Conservation (phyloP, 2,888 invertebrate species). For the Emesis castigata region DNA sequence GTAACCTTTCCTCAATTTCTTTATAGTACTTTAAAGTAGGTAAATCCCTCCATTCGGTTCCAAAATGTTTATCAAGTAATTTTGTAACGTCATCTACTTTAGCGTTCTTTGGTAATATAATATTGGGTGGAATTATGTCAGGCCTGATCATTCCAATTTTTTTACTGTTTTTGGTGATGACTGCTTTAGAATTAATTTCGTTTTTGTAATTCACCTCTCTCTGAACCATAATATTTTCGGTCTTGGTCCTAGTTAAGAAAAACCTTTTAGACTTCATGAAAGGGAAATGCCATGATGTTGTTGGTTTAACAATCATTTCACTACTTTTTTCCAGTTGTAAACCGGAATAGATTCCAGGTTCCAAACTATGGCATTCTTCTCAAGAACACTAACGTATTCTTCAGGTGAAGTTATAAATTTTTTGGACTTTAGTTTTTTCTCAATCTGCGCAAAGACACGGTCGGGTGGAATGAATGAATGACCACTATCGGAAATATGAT, state of each 20-base stretch:
- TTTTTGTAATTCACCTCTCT: too few species aligned
- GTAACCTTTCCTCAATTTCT: too few species aligned
- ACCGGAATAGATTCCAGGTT: background rate
- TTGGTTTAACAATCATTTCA: background rate
- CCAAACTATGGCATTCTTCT: background rate
- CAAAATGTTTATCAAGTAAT: too few species aligned
- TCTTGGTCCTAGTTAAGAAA: background rate
- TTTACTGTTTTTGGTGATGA: too few species aligned
- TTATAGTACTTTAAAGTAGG: too few species aligned
- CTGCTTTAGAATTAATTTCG: too few species aligned
- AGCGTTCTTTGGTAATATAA: too few species aligned
- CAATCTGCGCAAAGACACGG: conserved; percentile 2
- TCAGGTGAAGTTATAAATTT: conserved; percentile 2
- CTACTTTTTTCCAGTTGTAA: conserved; percentile 3
- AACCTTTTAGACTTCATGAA: background rate
- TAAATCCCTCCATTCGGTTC: too few species aligned
- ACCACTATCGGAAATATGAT: background rate
- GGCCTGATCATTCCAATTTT: too few species aligned
- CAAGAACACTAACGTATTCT: background rate
- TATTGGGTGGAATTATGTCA: too few species aligned
- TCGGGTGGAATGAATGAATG: conserved; percentile 1
- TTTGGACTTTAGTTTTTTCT: background rate
- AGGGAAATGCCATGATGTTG: background rate
- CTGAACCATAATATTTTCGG: too few species aligned
- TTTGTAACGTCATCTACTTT: too few species aligned